phyloP scores from a whole-genome alignment of 1,140 invertebrate species.

The Apis cerana region DNA sequence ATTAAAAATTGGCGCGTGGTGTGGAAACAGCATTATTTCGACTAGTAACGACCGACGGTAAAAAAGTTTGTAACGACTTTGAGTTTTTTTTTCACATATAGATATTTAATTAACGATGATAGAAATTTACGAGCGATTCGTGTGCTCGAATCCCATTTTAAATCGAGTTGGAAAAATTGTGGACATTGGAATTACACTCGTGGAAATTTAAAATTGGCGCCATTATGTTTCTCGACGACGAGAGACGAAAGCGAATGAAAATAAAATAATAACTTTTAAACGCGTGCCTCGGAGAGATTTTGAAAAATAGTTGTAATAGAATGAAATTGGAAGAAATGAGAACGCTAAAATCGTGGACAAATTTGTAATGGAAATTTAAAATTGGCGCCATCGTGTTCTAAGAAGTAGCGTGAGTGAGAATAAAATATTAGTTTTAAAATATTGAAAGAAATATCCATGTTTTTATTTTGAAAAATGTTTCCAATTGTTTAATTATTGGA shows the following conservation, averaged over 20 bases:
- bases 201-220: no score
- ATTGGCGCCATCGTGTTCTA: background rate
- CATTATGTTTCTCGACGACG: background rate
- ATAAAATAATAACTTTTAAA: no score
- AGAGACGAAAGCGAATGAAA: background rate
- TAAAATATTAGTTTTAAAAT: no score
- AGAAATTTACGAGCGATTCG: constrained; percentile 59
- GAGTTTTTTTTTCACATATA: constrained; percentile 1
- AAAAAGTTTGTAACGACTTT: constrained; percentile 30
- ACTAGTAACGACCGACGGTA: constrained; percentile 51
- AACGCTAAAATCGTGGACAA: background rate
- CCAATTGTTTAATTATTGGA: no score
- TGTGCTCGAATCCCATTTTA: constrained; percentile 44
- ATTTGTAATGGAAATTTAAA: background rate
- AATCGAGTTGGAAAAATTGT: constrained; percentile 12
- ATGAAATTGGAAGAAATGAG: no score
- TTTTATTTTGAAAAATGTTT: no score
- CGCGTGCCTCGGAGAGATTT: no score
- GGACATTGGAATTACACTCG: background rate
- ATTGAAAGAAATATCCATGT: no score
- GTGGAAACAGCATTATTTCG: constrained; percentile 33
- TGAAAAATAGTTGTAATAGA: no score
- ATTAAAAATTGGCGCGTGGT: background rate
- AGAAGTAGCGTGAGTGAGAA: no score
- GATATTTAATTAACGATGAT: constrained; percentile 55